These are phyloP conservation scores for Electrophaes corylata DNA, from an alignment of 2,888 invertebrate genomes.

Conservation along the genomic window DNA sequence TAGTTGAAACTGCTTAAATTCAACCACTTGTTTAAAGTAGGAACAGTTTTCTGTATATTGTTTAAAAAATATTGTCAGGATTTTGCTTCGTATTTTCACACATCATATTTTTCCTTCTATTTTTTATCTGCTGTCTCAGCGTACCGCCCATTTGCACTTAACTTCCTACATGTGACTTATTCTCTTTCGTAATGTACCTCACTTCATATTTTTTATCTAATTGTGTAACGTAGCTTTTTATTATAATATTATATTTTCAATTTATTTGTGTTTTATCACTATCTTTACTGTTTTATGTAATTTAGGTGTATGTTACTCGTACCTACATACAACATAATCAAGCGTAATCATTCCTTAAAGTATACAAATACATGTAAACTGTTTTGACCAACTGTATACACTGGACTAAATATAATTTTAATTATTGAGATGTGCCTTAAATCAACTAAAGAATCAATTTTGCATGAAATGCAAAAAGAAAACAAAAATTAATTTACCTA, in stretches of 20 bases:
- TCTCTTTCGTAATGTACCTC: too few relatives aligned
- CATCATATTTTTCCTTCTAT: too few relatives aligned
- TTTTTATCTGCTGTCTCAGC: too few relatives aligned
- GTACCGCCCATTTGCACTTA: too few relatives aligned
- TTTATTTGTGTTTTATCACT: not conserved
- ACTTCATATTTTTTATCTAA: too few relatives aligned
- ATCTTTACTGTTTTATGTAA: too few relatives aligned
- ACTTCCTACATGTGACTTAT: too few relatives aligned
- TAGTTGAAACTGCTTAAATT: too few relatives aligned
- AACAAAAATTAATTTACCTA: not conserved
- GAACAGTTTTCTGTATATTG: too few relatives aligned
- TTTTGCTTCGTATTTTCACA: too few relatives aligned
- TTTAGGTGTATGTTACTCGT: not conserved
- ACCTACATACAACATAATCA: not conserved
- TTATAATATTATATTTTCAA: not conserved
- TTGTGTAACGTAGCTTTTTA: not conserved
- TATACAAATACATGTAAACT: not conserved
- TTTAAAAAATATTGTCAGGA: too few relatives aligned
- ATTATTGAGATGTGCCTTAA: constrained; percentile 3
- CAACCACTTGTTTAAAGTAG: too few relatives aligned
- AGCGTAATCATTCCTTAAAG: not conserved
- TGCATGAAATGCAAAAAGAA: constrained; percentile 13
- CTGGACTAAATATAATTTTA: not conserved
- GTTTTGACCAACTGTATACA: not conserved
- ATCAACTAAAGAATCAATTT: not conserved